These are phyloP conservation scores for Melanerpes aurifrons DNA, from an alignment of 2,113 vertebrate species.

Conservation along the genomic window DNA sequence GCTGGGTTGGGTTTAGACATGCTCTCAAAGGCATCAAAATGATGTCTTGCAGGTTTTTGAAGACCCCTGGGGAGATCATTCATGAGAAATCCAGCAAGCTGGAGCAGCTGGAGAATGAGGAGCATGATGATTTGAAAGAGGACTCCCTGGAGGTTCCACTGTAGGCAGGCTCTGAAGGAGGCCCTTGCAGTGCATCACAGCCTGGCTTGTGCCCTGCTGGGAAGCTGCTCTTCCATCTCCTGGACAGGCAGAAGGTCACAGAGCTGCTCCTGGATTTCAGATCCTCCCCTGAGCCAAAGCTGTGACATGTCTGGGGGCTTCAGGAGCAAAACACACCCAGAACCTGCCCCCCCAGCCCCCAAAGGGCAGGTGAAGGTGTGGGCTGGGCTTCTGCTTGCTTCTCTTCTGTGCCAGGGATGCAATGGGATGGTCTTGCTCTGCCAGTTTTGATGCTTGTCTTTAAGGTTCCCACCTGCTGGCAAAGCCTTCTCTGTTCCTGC, in stretches of 20 bases:
- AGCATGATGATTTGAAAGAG: conserved; percentile 73
- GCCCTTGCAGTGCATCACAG: neutral
- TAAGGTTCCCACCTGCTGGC: neutral
- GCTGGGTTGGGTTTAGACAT: neutral
- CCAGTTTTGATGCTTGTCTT: neutral
- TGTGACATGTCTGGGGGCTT: neutral
- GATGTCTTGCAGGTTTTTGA: conserved; percentile 81
- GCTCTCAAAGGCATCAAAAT: neutral
- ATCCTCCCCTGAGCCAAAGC: neutral
- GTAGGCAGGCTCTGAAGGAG: neutral
- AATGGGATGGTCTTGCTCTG: neutral
- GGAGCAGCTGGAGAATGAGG: conserved; percentile 68
- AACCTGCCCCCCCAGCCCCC: neutral
- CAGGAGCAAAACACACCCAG: neutral
- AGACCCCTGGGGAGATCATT: conserved; percentile 80
- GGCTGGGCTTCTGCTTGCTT: neutral
- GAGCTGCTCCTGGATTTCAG: neutral
- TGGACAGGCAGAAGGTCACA: neutral
- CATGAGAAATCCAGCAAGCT: conserved; percentile 67
- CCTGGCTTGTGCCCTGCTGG: neutral
- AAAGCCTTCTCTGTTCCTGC: rapidly evolving
- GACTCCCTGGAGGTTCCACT: conserved; percentile 76
- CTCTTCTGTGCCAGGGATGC: neutral
- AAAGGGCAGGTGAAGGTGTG: rapidly evolving
- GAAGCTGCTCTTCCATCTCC: neutral